Evolutionary conservation across 1,140 invertebrate genomes (phyloP).

Genomic region (Cataglyphis hispanica): DNA sequence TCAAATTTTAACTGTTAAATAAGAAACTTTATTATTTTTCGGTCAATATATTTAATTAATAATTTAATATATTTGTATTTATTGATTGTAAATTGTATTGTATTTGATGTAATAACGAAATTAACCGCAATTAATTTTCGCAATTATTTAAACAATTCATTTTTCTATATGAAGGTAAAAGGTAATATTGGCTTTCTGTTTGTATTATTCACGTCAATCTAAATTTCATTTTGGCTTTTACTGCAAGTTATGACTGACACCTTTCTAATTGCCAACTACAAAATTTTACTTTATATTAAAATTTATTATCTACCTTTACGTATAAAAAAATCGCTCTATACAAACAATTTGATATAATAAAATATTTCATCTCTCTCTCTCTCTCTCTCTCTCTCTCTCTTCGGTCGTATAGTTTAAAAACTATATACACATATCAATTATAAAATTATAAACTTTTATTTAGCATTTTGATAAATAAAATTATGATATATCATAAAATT

Average conservation of each 20-base stretch:
- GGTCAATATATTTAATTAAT: neutral
- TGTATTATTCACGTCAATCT: slow-evolving; percentile 31
- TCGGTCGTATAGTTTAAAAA: neutral
- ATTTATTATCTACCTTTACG: neutral
- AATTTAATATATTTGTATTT: slow-evolving; percentile 20
- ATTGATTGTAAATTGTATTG: neutral
- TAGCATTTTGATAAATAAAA: neutral
- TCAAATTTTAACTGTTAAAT: slow-evolving; percentile 16
- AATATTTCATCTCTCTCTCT: neutral
- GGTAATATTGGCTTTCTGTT: slow-evolving; percentile 36
- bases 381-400: neutral
- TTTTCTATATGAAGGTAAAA: slow-evolving; percentile 18
- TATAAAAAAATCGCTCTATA: neutral
- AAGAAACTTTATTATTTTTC: neutral
- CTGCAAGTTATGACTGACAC: slow-evolving; percentile 23
- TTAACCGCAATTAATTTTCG: slow-evolving; percentile 54
- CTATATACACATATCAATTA: neutral
- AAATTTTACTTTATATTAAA: slow-evolving; percentile 12
- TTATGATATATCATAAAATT: neutral
- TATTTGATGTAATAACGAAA: slow-evolving; percentile 31
- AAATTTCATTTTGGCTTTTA: slow-evolving; percentile 17
- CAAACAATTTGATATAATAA: neutral
- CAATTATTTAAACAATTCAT: slow-evolving; percentile 27
- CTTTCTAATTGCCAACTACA: slow-evolving; percentile 16
- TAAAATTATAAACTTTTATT: slow-evolving; percentile 4